A percentile compares a stretch with the other conserved stretches of the same genome.
Evolutionary conservation across 2,113 vertebrate species (phyloP).

Genomic region (Setophaga coronata): DNA sequence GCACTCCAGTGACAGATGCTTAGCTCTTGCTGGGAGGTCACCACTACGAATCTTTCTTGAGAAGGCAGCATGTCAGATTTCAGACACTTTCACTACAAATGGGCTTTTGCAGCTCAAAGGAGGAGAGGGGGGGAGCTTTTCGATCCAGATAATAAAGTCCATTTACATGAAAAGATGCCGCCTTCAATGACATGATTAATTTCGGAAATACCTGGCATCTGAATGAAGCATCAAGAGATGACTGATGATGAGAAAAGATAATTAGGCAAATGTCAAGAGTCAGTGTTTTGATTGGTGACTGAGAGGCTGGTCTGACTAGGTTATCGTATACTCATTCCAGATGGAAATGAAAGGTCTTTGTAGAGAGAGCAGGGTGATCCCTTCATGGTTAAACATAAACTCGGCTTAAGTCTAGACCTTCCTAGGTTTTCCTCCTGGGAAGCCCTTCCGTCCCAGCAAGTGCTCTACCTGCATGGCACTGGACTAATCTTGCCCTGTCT

Average conservation of each 20-base stretch:
- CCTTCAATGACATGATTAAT: conserved; percentile 83
- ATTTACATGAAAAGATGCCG: conserved; percentile 83
- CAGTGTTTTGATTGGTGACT: conserved; percentile 73
- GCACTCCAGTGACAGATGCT: conserved; percentile 75
- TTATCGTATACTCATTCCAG: conserved; percentile 64
- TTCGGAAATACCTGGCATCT: conserved; percentile 84
- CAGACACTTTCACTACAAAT: conserved; percentile 77
- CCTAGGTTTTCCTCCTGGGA: neutral
- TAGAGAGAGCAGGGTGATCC: conserved; percentile 35
- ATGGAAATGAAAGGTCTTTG: conserved; percentile 68
- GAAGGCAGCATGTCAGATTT: conserved; percentile 77
- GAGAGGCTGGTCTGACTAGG: conserved; percentile 57
- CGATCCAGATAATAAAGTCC: conserved; percentile 77
- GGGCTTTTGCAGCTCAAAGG: conserved; percentile 72
- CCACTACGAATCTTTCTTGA: conserved; percentile 74
- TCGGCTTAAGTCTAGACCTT: conserved; percentile 1
- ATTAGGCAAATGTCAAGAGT: conserved; percentile 80
- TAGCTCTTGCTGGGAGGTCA: conserved; percentile 81
- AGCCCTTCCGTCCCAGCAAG: neutral
- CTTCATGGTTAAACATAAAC: conserved; percentile 43
- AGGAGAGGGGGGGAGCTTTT: conserved; percentile 33
- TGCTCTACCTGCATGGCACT: neutral
- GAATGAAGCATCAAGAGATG: conserved; percentile 79
- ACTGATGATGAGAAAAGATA: conserved; percentile 81
- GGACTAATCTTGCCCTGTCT: neutral